Base-by-base conservation (phyloP, 1,140 invertebrate species). In the Globodera ellingtonae region DNA sequence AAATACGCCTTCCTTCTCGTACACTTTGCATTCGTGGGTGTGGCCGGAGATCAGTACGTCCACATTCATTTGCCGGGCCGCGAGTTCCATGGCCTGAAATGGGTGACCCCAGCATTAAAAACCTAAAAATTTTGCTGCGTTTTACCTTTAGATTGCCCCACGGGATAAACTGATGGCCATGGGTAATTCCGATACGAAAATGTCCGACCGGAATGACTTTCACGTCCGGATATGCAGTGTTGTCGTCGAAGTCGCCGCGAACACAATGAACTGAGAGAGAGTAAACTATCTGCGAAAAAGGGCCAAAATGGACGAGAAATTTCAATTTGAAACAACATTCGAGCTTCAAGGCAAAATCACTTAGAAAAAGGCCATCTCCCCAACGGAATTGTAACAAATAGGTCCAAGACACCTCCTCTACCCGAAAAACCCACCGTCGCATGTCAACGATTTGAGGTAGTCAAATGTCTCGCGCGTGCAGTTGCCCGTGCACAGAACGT, bases 31-130 rank as follows among this genome's bases (percentile, higher is more conserved):
- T 86, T 95, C 95, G 90, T 99, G 97, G 8, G 97, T 99, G 90
- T 99, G 97, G 0, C 98, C 98, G 21, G 96, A 96, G 87, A 99
- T 98, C 9, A 99, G 92, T 85, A 99, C 98, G 90, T 99, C 98
- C 18, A 99, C 98, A 90, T 98, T 96, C 15, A 99, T 90, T 90
- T 99, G 97, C 52, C 97, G 92, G 88, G 99, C 97, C 62, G 98
- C 93, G 78, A 98, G 91, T 0, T 96, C 94, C 67, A 98, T 90
- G 18, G 83, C 83, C 87, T 88, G 67, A 21, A 88, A 86, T 78
- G 44, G 67, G 44, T 66, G 44, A 48, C 10, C n/a, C 4, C 24
- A 81, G 69, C 7, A 65, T 44, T 13, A 52, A 81, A 80, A 82
- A 78, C 48, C 10, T 8, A 2, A 9, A 24, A 24, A n/a, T n/a